Evolutionary conservation across 2,113 vertebrate species (phyloP).

Genomic region (Phylloscopus trochiloides): DNA sequence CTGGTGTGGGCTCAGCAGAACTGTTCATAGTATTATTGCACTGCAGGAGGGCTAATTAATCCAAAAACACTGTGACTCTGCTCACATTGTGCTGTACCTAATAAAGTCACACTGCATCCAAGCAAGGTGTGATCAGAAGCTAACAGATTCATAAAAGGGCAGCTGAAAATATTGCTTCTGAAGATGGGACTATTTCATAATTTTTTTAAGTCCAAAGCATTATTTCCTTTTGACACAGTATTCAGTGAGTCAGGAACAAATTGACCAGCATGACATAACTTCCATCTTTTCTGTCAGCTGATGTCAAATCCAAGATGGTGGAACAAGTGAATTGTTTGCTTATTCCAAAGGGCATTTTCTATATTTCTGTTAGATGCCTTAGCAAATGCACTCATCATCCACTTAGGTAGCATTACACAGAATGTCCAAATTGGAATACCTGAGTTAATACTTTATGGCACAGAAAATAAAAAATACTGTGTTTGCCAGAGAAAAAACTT

Average conservation of each 20-base stretch:
- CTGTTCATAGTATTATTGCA: neutral
- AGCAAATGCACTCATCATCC: neutral
- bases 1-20: neutral
- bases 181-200: neutral
- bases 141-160: neutral
- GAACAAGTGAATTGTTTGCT: neutral
- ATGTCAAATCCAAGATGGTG: neutral
- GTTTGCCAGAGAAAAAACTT: constrained; percentile 31
- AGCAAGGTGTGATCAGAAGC: neutral
- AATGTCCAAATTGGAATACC: neutral
- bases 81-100: neutral
- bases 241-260: neutral
- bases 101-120: neutral
- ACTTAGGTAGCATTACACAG: neutral
- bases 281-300: neutral
- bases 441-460: neutral
- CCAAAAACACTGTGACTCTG: neutral
- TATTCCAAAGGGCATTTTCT: neutral
- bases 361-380: neutral
- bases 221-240: neutral
- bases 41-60: neutral
- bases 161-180: neutral
- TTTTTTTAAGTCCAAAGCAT: neutral
- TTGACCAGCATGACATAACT: neutral
- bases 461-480: neutral